A percentile compares a stretch with the other conserved stretches of the same genome.
These are phyloP conservation scores for Dolichoris vasculosae DNA, from an alignment of 1,140 invertebrate genomes.

Conservation along the genomic window DNA sequence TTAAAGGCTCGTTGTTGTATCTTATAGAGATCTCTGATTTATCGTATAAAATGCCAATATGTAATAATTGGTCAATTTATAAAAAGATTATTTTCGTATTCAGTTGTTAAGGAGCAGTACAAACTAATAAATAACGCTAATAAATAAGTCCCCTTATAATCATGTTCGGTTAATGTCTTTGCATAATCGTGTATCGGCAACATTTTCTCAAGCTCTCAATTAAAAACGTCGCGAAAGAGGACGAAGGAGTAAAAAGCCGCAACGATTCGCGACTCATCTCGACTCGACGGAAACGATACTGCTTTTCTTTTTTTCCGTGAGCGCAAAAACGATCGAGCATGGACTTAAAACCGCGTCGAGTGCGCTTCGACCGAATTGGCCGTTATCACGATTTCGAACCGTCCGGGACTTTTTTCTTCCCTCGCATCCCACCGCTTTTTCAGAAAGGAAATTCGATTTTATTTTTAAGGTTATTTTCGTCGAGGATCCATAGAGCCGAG, in stretches of 20 bases:
- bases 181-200: not conserved
- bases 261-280: not conserved
- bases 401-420: not conserved
- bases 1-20: not conserved
- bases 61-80: conserved; percentile 12
- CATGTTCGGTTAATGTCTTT: not conserved
- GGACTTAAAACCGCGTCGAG: not conserved
- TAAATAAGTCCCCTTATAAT: not conserved
- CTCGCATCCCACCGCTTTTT: not conserved
- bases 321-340: not conserved
- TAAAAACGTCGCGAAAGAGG: not conserved
- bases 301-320: not conserved
- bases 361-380: not conserved
- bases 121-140: conserved; percentile 1
- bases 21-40: not conserved
- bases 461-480: not conserved
- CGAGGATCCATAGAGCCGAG: not conserved
- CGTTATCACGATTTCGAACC: not conserved
- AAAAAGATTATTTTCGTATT: not conserved
- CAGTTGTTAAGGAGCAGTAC: not conserved
- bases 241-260: not conserved
- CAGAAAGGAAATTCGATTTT: not conserved
- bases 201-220: not conserved
- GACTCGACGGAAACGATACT: not conserved
- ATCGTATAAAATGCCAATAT: not conserved